Conservation (phyloP, 2,113 vertebrate species). For the Pelodiscus sinensis region DNA sequence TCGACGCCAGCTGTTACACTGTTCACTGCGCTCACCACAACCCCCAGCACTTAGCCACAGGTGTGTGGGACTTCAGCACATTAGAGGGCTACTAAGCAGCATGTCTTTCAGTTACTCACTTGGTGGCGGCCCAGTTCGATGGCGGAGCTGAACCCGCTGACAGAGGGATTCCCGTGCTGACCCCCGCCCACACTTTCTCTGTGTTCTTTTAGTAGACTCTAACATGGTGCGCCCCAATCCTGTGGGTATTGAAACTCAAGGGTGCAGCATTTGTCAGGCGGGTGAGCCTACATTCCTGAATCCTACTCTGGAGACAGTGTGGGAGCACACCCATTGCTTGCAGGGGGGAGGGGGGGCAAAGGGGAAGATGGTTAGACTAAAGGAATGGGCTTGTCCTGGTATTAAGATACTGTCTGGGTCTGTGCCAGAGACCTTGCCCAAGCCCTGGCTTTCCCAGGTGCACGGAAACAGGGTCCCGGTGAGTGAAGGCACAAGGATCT, state of each 20-base stretch:
- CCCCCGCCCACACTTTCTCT: background rate
- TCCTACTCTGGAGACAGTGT: too few species aligned
- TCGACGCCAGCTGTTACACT: background rate
- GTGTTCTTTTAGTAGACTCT: background rate
- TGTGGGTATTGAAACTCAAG: too few species aligned
- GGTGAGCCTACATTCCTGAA: background rate
- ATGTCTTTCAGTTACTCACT: background rate
- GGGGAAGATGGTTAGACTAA: too few species aligned
- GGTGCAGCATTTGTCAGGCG: background rate
- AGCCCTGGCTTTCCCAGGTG: too few species aligned
- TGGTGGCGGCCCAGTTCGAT: background rate
- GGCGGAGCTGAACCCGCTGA: background rate
- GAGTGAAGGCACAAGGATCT: too few species aligned
- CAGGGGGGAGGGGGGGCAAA: too few species aligned
- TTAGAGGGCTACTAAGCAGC: background rate
- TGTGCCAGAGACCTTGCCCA: too few species aligned
- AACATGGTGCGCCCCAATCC: background rate
- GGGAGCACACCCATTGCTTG: too few species aligned
- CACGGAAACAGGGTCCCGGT: too few species aligned
- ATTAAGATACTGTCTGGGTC: too few species aligned
- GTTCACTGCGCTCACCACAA: background rate
- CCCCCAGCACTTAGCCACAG: background rate
- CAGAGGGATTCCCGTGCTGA: background rate
- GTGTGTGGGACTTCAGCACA: background rate
- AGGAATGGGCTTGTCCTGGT: too few species aligned